Evolutionary conservation across 2,888 invertebrate species (phyloP), one percentile per base, ranked within the genome.

Genomic region (Troilus luridus): DNA sequence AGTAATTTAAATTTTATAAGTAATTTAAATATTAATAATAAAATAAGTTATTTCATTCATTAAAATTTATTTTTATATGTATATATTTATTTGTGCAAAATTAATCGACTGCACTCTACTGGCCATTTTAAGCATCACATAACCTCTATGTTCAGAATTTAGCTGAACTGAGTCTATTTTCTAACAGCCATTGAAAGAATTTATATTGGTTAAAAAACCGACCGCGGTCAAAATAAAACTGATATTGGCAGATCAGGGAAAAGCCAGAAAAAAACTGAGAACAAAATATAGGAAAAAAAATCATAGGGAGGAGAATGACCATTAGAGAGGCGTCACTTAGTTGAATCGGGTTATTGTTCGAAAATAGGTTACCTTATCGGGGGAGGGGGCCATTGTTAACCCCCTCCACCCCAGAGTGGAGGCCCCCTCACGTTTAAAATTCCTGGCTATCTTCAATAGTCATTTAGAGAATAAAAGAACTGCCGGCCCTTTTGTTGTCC

Each of bases 281-380:
- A 85, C 85, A 85, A 85, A 85, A 85, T 14, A 72, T 56, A 81
- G 14, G 56, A 24, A 56, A 81, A 85, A 85, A 85, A 0, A 77
- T 77, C 72, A 77, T 77, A 77, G 8, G 19, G 17, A 77, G 72
- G 8, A n/a, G 85, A 41, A 54, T 54, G 54, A 58, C 85, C 85
- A 85, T 85, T 85, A 85, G 7, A 17, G 85, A n/a, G 56, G 24
- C 85, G 85, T 85, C 85, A 85, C 85, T 58, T 85, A 85, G 56
- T 85, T 85, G 41, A n/a, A 85, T 85, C 85, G n/a, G 56, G 21
- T 85, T 85, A 85, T 85, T 85, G 85, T 85, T 58, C 56, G 56
- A 85, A 85, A 85, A 85, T 85, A 85, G 85, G 85, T 85, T 85
- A 58, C 85, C 56, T 85, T 85, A 85, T 85, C 85, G 85, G 85